Conservation (phyloP, 2,113 vertebrate genomes). For the Heterocephalus glaber region DNA sequence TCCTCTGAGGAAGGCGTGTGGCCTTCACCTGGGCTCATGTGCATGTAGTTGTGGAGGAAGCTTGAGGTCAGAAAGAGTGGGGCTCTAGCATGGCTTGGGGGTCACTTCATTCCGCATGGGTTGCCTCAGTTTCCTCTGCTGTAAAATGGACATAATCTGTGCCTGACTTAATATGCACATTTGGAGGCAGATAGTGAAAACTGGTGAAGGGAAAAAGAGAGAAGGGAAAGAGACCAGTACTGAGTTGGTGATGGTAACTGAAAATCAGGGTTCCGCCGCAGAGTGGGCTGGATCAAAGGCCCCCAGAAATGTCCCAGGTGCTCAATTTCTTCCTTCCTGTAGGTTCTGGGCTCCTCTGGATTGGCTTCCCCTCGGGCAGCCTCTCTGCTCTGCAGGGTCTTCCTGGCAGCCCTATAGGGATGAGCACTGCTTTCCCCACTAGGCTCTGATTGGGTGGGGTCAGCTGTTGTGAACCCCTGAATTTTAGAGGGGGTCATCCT, state of each 20-base stretch:
- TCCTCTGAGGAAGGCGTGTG: too few relatives aligned
- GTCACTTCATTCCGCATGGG: background rate
- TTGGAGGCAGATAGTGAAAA: background rate
- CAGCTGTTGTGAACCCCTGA: background rate
- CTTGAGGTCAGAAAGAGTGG: background rate
- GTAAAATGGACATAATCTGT: background rate
- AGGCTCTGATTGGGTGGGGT: background rate
- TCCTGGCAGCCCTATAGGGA: background rate
- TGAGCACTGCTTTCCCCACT: rapidly evolving
- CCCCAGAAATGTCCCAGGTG: background rate
- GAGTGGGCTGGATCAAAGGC: background rate
- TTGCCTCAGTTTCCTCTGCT: background rate
- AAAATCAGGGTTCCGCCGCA: background rate
- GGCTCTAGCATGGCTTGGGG: background rate
- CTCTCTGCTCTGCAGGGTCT: background rate
- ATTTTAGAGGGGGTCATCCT: background rate
- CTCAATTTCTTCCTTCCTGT: background rate
- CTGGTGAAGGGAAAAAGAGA: background rate
- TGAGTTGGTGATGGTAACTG: background rate
- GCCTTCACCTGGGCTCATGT: rapidly evolving
- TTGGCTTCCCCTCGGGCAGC: background rate
- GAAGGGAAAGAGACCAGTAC: background rate
- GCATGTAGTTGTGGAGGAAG: background rate
- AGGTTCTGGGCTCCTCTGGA: background rate
- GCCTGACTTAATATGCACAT: background rate